phyloP scores from a whole-genome alignment of 2,888 invertebrate species.

The Deilephila porcellus region DNA sequence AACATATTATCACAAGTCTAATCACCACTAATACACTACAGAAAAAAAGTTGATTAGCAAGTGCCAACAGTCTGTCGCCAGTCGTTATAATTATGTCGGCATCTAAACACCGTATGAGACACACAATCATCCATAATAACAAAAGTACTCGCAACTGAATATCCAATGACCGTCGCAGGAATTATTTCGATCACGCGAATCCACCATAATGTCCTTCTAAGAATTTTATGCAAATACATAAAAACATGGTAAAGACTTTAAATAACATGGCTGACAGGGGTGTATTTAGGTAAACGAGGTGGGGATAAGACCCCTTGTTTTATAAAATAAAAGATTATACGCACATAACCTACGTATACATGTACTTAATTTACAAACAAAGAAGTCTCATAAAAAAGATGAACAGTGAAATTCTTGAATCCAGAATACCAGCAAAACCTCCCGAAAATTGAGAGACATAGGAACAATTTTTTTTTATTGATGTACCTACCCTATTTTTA shows the following conservation, averaged over 20 bases:
- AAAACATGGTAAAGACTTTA: slow-evolving; percentile 9
- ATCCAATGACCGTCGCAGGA: slow-evolving; percentile 1
- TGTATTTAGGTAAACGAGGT: neutral
- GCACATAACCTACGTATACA: no score
- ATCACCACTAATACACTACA: neutral
- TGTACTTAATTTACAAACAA: no score
- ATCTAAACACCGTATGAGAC: neutral
- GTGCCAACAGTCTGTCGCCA: neutral
- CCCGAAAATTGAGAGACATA: no score
- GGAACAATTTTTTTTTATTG: no score
- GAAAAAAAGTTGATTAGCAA: neutral
- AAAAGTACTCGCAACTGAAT: slow-evolving; percentile 15
- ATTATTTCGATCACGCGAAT: slow-evolving; percentile 21
- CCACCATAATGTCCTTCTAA: slow-evolving; percentile 25
- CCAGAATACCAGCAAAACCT: neutral
- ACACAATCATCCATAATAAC: slow-evolving; percentile 18
- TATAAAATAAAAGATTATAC: no score
- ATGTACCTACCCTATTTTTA: no score
- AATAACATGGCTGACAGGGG: neutral
- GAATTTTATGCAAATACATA: slow-evolving; percentile 19
- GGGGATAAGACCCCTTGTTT: neutral
- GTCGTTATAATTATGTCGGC: slow-evolving; percentile 1
- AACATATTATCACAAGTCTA: no score
- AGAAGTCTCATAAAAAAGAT: no score
- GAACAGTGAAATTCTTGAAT: no score